Evolutionary conservation across 2,113 vertebrate genomes (phyloP).

Genomic region (Glaucomys volans): DNA sequence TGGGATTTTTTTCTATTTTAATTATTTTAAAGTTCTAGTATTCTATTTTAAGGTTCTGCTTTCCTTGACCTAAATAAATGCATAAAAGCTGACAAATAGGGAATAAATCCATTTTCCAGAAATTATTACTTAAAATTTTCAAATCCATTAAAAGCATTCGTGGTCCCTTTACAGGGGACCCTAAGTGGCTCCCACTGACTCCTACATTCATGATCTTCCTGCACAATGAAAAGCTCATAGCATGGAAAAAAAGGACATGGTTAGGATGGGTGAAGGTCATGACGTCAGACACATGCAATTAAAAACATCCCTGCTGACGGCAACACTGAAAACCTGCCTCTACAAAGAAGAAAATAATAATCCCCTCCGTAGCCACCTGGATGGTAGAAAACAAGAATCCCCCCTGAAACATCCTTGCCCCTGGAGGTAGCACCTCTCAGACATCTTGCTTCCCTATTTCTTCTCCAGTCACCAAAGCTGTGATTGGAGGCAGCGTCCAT

Average conservation of each 20-base stretch:
- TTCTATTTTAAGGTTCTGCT: not conserved
- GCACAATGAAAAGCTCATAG: not conserved
- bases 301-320: not conserved
- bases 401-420: not conserved
- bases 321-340: not conserved
- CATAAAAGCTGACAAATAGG: not conserved
- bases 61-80: not conserved
- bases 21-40: not conserved
- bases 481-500: not conserved
- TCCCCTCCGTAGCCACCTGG: not conserved
- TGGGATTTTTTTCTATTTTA: not conserved
- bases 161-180: not conserved
- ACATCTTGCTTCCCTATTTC: not conserved
- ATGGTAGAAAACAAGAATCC: not conserved
- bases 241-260: not conserved
- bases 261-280: not conserved
- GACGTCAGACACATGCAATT: not conserved
- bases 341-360: not conserved
- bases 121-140: constrained; percentile 24
- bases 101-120: not conserved
- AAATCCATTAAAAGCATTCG: not conserved
- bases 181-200: not conserved
- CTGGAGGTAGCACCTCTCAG: not conserved
- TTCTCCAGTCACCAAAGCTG: not conserved
- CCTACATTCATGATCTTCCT: not conserved